Conservation (phyloP, 2,797 vertebrate species). For the Gymnocypris eckloni region DNA sequence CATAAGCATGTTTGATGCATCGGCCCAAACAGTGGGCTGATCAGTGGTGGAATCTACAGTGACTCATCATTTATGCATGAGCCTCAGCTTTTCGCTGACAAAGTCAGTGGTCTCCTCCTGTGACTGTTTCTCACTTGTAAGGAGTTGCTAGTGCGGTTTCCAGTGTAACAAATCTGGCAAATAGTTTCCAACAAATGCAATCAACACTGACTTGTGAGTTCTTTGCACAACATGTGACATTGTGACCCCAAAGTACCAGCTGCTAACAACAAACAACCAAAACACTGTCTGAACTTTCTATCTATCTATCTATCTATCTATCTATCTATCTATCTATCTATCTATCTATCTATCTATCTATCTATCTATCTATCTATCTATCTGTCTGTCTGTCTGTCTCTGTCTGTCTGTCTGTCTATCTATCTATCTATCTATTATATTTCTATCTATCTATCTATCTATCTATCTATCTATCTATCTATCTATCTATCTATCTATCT, state of each 20-base stretch:
- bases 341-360: rapidly evolving
- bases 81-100: constrained; percentile 8
- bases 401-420: background rate
- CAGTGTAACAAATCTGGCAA: background rate
- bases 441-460: background rate
- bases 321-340: background rate
- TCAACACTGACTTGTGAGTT: constrained; percentile 8
- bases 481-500: background rate
- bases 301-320: background rate
- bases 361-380: background rate
- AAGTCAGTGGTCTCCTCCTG: background rate
- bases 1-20: background rate
- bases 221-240: background rate
- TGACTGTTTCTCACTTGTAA: constrained; percentile 9
- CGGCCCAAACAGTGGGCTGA: background rate
- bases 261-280: background rate
- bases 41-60: background rate
- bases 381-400: background rate
- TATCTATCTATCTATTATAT: background rate
- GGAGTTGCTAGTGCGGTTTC: background rate
- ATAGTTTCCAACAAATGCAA: constrained; percentile 25
- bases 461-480: background rate
- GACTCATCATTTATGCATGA: constrained; percentile 1
- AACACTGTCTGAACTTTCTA: background rate
- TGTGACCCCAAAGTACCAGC: background rate